Conservation (phyloP, 2,113 vertebrate genomes). For the Nibea albiflora region DNA sequence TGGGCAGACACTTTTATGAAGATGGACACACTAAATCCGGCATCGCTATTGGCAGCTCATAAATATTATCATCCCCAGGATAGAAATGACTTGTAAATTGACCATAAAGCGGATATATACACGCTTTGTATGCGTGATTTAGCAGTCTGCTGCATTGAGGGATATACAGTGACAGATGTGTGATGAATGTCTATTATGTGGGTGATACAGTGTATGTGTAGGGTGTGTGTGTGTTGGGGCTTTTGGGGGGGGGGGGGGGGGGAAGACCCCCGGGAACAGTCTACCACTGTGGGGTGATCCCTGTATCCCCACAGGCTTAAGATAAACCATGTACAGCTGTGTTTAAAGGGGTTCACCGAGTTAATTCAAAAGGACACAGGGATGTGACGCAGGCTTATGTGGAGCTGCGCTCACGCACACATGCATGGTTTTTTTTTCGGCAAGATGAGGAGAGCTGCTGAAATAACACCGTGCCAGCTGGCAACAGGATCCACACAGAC, state of each 20-base stretch:
- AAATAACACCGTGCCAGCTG: constrained; percentile 75
- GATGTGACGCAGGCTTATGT: constrained; percentile 36
- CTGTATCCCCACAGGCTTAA: constrained; percentile 63
- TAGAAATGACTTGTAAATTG: constrained; percentile 76
- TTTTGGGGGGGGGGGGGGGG: constrained; percentile 28
- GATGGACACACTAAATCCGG: constrained; percentile 76
- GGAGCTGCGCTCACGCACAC: constrained; percentile 20
- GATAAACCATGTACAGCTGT: constrained; percentile 77
- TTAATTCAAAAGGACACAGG: constrained; percentile 68
- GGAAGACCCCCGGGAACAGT: constrained; percentile 68
- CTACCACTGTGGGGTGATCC: constrained; percentile 62
- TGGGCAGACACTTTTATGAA: constrained; percentile 75
- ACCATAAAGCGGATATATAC: constrained; percentile 63
- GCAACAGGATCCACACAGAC: constrained; percentile 57
- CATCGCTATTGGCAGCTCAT: constrained; percentile 69
- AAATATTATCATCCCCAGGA: constrained; percentile 76
- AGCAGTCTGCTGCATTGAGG: constrained; percentile 55
- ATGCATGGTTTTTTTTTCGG: constrained; percentile 34
- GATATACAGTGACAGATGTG: constrained; percentile 73
- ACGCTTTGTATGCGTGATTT: constrained; percentile 66
- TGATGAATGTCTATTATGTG: constrained; percentile 74
- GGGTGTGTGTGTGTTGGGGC: constrained; percentile 39
- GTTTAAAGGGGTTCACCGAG: constrained; percentile 73
- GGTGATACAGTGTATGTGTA: constrained; percentile 50
- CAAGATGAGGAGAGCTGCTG: constrained; percentile 64